Evolutionary conservation across 2,888 invertebrate species (phyloP).

Genomic region (Ochlodes sylvanus): DNA sequence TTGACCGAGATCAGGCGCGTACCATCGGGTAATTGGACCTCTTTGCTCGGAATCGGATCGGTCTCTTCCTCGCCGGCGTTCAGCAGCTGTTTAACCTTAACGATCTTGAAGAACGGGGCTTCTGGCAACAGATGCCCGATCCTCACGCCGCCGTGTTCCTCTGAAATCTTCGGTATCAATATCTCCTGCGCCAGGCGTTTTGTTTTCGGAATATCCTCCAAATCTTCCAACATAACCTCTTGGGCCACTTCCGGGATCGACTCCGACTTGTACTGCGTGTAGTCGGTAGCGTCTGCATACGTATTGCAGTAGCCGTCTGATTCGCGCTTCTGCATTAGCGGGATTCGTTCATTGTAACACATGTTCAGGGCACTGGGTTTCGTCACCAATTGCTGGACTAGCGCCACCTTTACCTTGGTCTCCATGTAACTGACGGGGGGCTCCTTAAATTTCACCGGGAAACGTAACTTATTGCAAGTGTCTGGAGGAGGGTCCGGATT

Average conservation of each 20-base stretch:
- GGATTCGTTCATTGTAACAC: background rate
- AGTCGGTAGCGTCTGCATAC: slow-evolving; percentile 45
- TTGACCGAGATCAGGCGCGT: slow-evolving; percentile 61
- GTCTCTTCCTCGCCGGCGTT: slow-evolving; percentile 17
- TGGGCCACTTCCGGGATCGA: slow-evolving; percentile 70
- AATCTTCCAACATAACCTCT: slow-evolving; percentile 64
- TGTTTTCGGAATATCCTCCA: slow-evolving; percentile 49
- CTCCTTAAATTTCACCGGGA: slow-evolving; percentile 62
- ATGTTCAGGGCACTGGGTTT: slow-evolving; percentile 15
- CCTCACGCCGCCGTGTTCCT: slow-evolving; percentile 53
- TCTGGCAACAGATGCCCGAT: slow-evolving; percentile 66
- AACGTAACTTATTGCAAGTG: slow-evolving; percentile 46
- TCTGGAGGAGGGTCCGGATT: slow-evolving; percentile 31
- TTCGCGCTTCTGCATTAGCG: background rate
- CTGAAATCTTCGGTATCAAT: slow-evolving; percentile 59
- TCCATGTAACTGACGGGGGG: slow-evolving; percentile 38
- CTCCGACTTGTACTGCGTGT: slow-evolving; percentile 22
- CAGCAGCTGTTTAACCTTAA: slow-evolving; percentile 60
- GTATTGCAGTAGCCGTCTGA: slow-evolving; percentile 31
- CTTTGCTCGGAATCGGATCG: background rate
- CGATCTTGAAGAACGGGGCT: slow-evolving; percentile 73
- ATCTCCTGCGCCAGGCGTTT: slow-evolving; percentile 47
- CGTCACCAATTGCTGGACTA: slow-evolving; percentile 47
- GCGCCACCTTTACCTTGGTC: slow-evolving; percentile 50
- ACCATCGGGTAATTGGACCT: slow-evolving; percentile 60